Conservation (phyloP, 1,140 invertebrate species). For the Bombus superbus region DNA sequence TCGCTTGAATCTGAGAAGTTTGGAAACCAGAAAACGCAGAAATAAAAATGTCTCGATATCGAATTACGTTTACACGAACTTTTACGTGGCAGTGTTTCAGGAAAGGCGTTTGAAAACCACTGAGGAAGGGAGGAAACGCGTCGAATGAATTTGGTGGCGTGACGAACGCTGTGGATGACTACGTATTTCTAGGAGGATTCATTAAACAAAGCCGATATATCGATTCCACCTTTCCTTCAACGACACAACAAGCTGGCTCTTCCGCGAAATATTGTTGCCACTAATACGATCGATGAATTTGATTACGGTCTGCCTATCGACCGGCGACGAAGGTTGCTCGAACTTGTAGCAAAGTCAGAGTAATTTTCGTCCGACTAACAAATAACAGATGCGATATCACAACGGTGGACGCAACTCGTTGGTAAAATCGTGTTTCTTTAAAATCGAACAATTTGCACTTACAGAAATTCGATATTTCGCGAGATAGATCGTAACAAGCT, state of each 20-base stretch:
- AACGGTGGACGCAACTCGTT: neutral
- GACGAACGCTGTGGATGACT: conserved; percentile 41
- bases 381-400: neutral
- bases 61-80: neutral
- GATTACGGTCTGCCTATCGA: conserved; percentile 27
- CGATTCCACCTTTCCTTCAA: conserved; percentile 38
- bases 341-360: conserved; percentile 4
- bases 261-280: conserved; percentile 34
- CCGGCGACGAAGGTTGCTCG: conserved; percentile 9
- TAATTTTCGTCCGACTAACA: neutral
- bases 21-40: neutral
- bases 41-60: neutral
- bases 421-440: neutral
- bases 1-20: too few species aligned
- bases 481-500: too few species aligned
- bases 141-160: conserved; percentile 29
- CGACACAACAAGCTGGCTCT: neutral
- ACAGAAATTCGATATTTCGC: neutral
- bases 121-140: conserved; percentile 17
- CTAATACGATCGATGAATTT: conserved; percentile 51
- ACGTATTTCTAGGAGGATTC: conserved; percentile 48
- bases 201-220: conserved; percentile 44
- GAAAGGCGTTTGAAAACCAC: conserved; percentile 33
- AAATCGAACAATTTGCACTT: too few species aligned
- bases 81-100: neutral